A percentile compares a stretch with the other conserved stretches of the same genome.
Evolutionary conservation across 2,888 invertebrate species (phyloP).

Genomic region (Nephrotoma flavescens): DNA sequence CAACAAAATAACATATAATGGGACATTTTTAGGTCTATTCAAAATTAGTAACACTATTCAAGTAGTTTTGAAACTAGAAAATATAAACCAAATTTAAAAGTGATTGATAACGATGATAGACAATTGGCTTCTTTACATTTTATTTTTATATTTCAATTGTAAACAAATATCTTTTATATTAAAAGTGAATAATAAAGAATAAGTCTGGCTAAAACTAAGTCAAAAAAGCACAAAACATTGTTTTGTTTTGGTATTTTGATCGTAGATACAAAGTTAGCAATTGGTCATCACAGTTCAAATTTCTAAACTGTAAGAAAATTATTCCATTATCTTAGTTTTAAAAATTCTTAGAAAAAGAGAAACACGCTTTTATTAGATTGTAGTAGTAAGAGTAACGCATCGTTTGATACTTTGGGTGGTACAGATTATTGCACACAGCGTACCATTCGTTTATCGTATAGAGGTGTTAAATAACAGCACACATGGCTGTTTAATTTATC

Average conservation of each 20-base stretch:
- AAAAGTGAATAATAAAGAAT: neutral
- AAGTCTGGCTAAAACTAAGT: neutral
- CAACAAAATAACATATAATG: neutral
- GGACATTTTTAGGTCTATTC: neutral
- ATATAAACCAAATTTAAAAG: neutral
- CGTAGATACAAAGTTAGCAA: neutral
- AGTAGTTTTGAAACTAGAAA: neutral
- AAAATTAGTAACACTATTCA: neutral
- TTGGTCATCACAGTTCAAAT: neutral
- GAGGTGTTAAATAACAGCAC: neutral
- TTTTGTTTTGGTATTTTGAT: neutral
- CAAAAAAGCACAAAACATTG: neutral
- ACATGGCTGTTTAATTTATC: neutral
- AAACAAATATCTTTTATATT: neutral
- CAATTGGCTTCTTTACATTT: neutral
- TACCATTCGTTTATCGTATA: neutral
- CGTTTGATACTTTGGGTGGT: neutral
- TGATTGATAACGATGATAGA: neutral
- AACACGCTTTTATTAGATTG: neutral
- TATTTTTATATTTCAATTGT: neutral
- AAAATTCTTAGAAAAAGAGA: neutral
- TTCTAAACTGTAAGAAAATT: neutral
- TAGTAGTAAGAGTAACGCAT: neutral
- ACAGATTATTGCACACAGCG: neutral
- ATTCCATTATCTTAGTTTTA: neutral